Evolutionary conservation across 2,888 invertebrate genomes (phyloP).

Genomic region (Punctoribates punctum): DNA sequence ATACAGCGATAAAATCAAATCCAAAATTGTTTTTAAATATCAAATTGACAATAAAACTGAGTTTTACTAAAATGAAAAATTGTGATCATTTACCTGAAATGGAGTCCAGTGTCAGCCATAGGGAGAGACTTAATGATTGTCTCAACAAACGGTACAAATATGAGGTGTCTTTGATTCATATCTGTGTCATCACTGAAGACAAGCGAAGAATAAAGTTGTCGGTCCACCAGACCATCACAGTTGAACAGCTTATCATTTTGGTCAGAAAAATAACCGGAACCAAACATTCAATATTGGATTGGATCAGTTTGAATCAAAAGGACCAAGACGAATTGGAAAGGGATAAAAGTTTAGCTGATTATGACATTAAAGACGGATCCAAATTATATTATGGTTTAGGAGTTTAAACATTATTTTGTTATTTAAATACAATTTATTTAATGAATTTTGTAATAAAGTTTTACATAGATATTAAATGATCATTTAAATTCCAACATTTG

Average conservation of each 20-base stretch:
- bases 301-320: neutral
- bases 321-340: neutral
- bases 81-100: too few relatives aligned
- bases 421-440: neutral
- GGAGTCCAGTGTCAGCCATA: neutral
- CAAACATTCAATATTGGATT: neutral
- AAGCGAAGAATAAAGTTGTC: neutral
- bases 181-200: neutral
- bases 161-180: slow-evolving; percentile 21
- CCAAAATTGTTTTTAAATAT: neutral
- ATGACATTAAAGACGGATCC: neutral
- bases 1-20: neutral
- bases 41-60: too few relatives aligned
- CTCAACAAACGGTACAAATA: slow-evolving; percentile 21
- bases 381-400: slow-evolving; percentile 5
- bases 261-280: neutral
- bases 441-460: neutral
- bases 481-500: too few relatives aligned
- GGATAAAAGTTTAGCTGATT: neutral
- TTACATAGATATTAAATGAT: neutral
- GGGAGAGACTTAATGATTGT: neutral
- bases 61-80: too few relatives aligned
- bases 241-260: neutral
- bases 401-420: neutral
- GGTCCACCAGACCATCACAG: neutral